Base-by-base conservation (phyloP, 1,140 invertebrate species). In the Dufourea novaeangliae region DNA sequence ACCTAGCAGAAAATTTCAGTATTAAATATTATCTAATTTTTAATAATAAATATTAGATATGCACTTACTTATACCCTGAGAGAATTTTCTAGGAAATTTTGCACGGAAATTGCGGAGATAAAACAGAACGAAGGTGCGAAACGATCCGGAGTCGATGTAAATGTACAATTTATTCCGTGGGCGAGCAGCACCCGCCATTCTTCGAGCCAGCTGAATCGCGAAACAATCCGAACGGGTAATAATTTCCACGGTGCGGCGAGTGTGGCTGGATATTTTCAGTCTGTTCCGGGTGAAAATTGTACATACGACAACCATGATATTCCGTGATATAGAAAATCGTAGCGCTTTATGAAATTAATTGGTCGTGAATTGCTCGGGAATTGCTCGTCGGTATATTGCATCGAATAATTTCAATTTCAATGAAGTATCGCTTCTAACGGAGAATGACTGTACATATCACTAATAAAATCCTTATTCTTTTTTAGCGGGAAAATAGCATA, bases 151-250 rank as follows among this genome's bases (percentile, higher is more conserved):
- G 34, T 11, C 10, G 12, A 39, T 20, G 50, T 68, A 37, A 68
- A 54, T 52, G 34, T 67, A 52, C 20, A 37, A 54, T 68, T 29
- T 64, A 41, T 64, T 46, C n/a, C 22, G 27, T 32, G 25, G 17
- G 32, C 34, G 25, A 20, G 6, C n/a, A n/a, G 34, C 2, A 27
- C 29, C 39, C 4, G 34, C 34, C 0, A 50, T 56, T 69, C 22
- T 17, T 56, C 67, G 22, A 39, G 12, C 4, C 32, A 27, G 46
- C 14, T 27, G 66, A 44, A 64, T 64, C 22, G 6, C 14, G 22
- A 20, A 54, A 54, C 20, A 54, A 54, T 54, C 54, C 20, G 32
- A 5, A 20, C 17, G 8, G 7, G 6, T 27, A 22, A 68, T 67
- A 34, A 52, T 50, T 66, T 34, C 34, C 8, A n/a, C 5, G 34